Base-by-base conservation (phyloP, 2,797 vertebrate genomes). In the Acanthis flammea region DNA sequence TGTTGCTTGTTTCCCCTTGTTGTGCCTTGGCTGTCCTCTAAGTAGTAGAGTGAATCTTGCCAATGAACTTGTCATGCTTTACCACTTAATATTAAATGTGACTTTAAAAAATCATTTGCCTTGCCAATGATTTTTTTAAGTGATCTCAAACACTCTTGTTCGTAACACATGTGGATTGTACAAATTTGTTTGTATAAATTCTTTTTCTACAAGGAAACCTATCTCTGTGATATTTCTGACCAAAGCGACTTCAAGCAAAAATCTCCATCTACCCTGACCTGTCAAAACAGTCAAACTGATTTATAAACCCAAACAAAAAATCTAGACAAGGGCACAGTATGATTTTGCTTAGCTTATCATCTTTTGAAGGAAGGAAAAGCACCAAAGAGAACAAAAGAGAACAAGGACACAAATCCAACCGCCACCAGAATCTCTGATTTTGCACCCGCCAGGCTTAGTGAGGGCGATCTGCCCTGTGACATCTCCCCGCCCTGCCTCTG, bases 171-270 rank as follows among this genome's bases (percentile, higher is more conserved):
- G 39, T 12, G 9, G 39, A 55, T 6, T 71, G 33, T 35, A 31
- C 53, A 88, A 78, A 89, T 53, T 19, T 7, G 5, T 90, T 50
- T 75, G 63, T 12, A 47, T 53, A 33, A 18, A 11, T 1, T 10
- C 8, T 39, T 60, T 33, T 41, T 45, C 80, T 77, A 94, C 48
- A n/a, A 51, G 33, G 78, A 86, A 65, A 79, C 35, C 14, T 39
- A 55, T 12, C 25, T 73, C n/a, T 53, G 27, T 10, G 22, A 58
- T 75, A 91, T 73, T 92, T 88, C 90, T 54, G 88, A 91, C 54
- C 53, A 58, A 88, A 91, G 44, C 30, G 42, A 50, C 78, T 74
- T 74, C 71, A 61, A 65, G 68, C 30, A 88, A 90, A 85, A 92
- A 72, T 68, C 48, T 92, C 80, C 31, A 88, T 33, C 12, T 5